phyloP scores from a whole-genome alignment of 2,113 vertebrate genomes.

The Ophthalmotilapia sp. region DNA sequence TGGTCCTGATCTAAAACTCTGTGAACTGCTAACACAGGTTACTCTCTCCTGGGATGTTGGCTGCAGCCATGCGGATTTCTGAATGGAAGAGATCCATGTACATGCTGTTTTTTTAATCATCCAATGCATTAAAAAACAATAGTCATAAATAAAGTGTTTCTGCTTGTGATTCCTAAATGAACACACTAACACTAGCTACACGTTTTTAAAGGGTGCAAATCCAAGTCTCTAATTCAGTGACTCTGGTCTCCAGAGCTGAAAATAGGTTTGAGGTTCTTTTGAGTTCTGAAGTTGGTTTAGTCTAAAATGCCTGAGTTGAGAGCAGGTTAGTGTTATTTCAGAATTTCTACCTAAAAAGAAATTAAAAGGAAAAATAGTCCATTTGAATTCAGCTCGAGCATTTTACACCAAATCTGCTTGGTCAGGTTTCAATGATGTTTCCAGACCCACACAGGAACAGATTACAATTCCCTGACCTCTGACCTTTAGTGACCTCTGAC shows the following conservation, averaged over 20 bases:
- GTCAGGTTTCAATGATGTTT: not conserved
- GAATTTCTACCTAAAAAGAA: not conserved
- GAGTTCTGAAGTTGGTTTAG: not conserved
- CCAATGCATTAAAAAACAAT: not conserved
- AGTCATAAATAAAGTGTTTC: fast-evolving
- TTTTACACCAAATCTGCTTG: fast-evolving
- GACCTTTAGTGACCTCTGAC: not conserved
- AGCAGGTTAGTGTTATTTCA: fast-evolving
- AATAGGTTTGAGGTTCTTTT: fast-evolving
- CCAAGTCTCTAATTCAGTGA: not conserved
- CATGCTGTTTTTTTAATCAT: not conserved
- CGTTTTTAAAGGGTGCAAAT: not conserved
- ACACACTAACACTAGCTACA: not conserved
- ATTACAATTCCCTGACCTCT: not conserved
- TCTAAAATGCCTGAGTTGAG: fast-evolving
- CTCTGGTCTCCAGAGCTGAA: not conserved
- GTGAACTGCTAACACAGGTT: not conserved
- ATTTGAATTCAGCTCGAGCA: not conserved
- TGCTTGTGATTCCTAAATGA: not conserved
- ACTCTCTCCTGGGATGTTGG: not conserved
- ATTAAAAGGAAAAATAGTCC: not conserved
- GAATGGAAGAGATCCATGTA: fast-evolving
- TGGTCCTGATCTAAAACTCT: not conserved
- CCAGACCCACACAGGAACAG: not conserved
- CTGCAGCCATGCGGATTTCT: fast-evolving